Evolutionary conservation across 2,888 invertebrate genomes (phyloP).

Genomic region (Himalopsyche kuldschensis): DNA sequence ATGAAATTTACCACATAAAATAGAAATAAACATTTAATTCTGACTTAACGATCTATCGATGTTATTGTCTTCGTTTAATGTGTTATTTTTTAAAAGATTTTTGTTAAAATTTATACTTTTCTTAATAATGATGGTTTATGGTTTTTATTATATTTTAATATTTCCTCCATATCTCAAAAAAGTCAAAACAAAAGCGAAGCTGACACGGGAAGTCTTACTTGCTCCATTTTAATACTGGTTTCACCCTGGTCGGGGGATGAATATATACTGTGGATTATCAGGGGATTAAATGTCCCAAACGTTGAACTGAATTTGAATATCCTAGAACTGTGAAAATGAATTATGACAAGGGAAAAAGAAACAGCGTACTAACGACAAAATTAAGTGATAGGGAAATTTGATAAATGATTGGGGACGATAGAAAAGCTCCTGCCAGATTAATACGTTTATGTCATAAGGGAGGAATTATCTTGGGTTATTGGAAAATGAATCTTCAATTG

Average conservation of each 20-base stretch:
- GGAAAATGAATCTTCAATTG: constrained; percentile 31
- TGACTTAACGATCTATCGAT: too few relatives aligned
- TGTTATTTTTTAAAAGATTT: too few relatives aligned
- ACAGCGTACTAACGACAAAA: constrained; percentile 29
- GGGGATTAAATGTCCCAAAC: constrained; percentile 29
- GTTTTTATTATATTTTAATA: too few relatives aligned
- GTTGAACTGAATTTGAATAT: constrained; percentile 35
- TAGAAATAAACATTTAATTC: too few relatives aligned
- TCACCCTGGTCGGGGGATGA: constrained; percentile 23
- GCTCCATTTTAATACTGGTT: not conserved
- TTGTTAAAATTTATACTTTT: too few relatives aligned
- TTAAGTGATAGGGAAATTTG: constrained; percentile 36
- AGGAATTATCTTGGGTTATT: constrained; percentile 32
- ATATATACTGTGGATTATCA: constrained; percentile 37
- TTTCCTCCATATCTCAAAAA: not conserved
- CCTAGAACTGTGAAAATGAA: constrained; percentile 33
- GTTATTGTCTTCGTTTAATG: too few relatives aligned
- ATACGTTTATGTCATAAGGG: constrained; percentile 30
- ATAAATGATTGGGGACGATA: constrained; percentile 32
- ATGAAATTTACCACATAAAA: too few relatives aligned
- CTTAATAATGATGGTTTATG: too few relatives aligned
- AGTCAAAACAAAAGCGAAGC: not conserved
- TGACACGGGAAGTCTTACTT: not conserved
- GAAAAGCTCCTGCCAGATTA: constrained; percentile 25
- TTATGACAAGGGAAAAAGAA: constrained; percentile 33